Evolutionary conservation across 1,140 invertebrate genomes (phyloP).

Genomic region (Tribolium castaneum): DNA sequence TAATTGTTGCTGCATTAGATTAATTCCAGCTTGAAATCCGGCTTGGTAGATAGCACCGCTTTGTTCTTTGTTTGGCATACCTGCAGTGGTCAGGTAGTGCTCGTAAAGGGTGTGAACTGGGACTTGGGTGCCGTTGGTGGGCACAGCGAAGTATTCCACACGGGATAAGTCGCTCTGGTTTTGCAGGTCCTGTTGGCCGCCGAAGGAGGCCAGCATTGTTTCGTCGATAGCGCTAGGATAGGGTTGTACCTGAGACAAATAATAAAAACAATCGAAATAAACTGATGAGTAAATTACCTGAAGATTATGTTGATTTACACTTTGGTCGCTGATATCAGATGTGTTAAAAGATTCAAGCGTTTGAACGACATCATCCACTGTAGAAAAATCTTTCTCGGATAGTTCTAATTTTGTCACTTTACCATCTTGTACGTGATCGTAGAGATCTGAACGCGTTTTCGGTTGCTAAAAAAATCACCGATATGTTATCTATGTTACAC

Average conservation of each 20-base stretch:
- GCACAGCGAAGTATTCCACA: conserved; percentile 68
- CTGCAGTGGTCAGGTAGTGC: conserved; percentile 57
- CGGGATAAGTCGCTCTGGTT: conserved; percentile 55
- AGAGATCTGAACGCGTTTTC: conserved; percentile 56
- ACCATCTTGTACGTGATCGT: conserved; percentile 51
- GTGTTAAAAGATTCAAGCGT: conserved; percentile 68
- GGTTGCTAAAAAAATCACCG: conserved; percentile 45
- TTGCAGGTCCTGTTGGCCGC: conserved; percentile 53
- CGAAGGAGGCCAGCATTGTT: conserved; percentile 59
- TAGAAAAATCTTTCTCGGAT: conserved; percentile 51
- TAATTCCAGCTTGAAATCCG: conserved; percentile 65
- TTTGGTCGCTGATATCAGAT: conserved; percentile 65
- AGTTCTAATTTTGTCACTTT: conserved; percentile 55
- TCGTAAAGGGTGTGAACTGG: conserved; percentile 62
- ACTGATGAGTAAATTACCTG: conserved; percentile 43
- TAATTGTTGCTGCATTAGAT: conserved; percentile 60
- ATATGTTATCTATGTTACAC: not conserved
- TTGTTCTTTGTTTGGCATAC: conserved; percentile 57
- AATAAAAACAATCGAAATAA: conserved; percentile 16
- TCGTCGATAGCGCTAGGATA: conserved; percentile 60
- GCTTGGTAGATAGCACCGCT: conserved; percentile 60
- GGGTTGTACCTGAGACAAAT: conserved; percentile 54
- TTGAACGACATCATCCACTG: conserved; percentile 68
- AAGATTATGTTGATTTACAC: conserved; percentile 59
- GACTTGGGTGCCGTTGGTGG: conserved; percentile 62